Evolutionary conservation across 2,888 invertebrate genomes (phyloP).

Genomic region (Oeneis ivallda): DNA sequence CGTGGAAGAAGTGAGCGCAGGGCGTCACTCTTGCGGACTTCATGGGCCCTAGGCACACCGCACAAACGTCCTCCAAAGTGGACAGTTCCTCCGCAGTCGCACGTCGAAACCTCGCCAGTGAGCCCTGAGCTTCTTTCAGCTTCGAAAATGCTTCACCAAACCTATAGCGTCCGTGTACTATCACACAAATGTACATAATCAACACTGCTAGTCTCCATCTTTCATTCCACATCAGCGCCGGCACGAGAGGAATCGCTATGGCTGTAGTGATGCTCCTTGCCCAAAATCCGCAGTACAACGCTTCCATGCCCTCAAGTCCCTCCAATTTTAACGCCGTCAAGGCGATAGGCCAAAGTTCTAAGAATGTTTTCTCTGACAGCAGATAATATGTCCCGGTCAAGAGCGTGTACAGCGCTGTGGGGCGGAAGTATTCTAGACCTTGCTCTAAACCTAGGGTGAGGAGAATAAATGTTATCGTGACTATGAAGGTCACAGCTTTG

Average conservation of each 20-base stretch:
- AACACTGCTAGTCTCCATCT: slow-evolving; percentile 82
- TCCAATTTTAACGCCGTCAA: slow-evolving; percentile 83
- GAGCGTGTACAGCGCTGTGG: slow-evolving; percentile 84
- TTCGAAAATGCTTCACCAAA: slow-evolving; percentile 77
- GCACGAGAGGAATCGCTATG: slow-evolving; percentile 80
- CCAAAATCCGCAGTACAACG: slow-evolving; percentile 85
- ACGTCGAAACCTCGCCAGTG: slow-evolving; percentile 83
- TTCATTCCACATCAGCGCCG: slow-evolving; percentile 79
- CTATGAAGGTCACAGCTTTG: slow-evolving; percentile 89
- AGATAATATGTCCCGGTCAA: slow-evolving; percentile 87
- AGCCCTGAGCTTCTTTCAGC: slow-evolving; percentile 82
- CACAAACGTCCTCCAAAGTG: slow-evolving; percentile 88
- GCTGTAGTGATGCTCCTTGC: slow-evolving; percentile 82
- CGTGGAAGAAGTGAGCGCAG: slow-evolving; percentile 90
- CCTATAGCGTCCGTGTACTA: slow-evolving; percentile 84
- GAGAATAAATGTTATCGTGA: slow-evolving; percentile 88
- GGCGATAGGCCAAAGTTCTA: slow-evolving; percentile 83
- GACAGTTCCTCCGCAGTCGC: slow-evolving; percentile 85
- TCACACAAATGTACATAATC: slow-evolving; percentile 84
- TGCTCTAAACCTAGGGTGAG: slow-evolving; percentile 88
- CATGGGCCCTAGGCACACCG: slow-evolving; percentile 88
- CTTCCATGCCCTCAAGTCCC: slow-evolving; percentile 86
- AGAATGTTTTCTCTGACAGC: slow-evolving; percentile 87
- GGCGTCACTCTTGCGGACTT: slow-evolving; percentile 87
- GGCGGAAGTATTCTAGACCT: slow-evolving; percentile 87